Evolutionary conservation across 2,113 vertebrate species (phyloP), one percentile per base, ranked within the genome.

Genomic region (Saguinus imperator): DNA sequence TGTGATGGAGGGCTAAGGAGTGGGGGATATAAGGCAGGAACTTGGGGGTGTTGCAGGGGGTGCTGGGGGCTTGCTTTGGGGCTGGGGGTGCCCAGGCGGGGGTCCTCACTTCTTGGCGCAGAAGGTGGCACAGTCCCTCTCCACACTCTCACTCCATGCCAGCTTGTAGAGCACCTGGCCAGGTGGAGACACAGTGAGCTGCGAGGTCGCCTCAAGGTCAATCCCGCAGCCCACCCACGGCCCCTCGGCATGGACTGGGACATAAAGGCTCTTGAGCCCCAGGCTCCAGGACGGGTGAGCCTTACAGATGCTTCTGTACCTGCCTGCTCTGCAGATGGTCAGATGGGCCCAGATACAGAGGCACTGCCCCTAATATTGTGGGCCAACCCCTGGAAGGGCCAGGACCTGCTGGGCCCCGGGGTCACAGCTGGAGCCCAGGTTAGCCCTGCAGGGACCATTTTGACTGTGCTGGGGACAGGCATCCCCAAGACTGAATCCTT

Each of bases 111-210:
- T 97, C 79, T 96, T 99, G 12, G 99, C 99, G 0, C 99, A 99
- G 98, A 98, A 99, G 0, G 99, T 98, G 0, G 99, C 89, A 55
- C 99, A 99, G 98, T 96, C 97, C 58, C 97, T 70, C 83, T 97
- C 97, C 94, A 94, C 1, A 11, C 97, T 97, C 98, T 99, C 99
- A 1, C 99, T 99, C 99, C 99, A 99, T 0, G 99, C 99, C 0
- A 99, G 99, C 98, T 99, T 99, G 98, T 99, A 99, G 95, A 99
- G 98, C 75, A 99, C 99, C 99, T 99, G 98, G n/a, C 1, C 27
- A 2, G 48, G 27, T 0, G 8, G 64, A 86, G 73, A 79, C 29
- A 70, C 3, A 0, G 13, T 97, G 75, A 97, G 37, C 55, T 29
- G 17, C 14, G 68, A 1, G 10, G 10, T 37, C 45, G 0, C 77